Base-by-base conservation (phyloP, 2,888 invertebrate species). In the Parelbella ahira region DNA sequence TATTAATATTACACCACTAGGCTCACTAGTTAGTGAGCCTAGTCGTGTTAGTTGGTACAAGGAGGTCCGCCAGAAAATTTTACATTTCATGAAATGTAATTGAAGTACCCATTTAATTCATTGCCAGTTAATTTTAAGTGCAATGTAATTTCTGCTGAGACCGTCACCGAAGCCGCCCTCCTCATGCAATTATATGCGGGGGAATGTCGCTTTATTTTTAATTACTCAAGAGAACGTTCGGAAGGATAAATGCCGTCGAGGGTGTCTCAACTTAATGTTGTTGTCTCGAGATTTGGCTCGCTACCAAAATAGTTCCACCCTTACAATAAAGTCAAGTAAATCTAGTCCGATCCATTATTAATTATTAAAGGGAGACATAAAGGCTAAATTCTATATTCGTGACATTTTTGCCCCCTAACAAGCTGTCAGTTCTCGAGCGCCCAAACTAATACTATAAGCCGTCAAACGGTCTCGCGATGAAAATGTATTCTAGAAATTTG, bases 211-310 rank as follows among this genome's bases (percentile, higher is more conserved):
- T 28, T 42, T 28, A 28, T 28, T 42, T 41, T 42, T 34, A 42
- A 42, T 42, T 42, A 42, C 42, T 28, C 42, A 13, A 23, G 42
- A 25, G 42, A 34, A 34, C 10, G 34, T 28, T 34, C 27, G 28
- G 15, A 34, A 27, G 34, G 33, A 42, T 42, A 42, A 42, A 42
- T 42, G 21, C 41, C 33, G 27, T 33, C 25, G 34, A 27, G 41
- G 28, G 27, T 33, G 33, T 41, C 41, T 41, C 42, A 42, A 42
- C 28, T 42, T 47, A 49, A 52, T 49, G 52, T 47, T 49, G 42
- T 50, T 52, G 45, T 48, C 48, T 37, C 39, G 43, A 50, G 54
- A 50, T 52, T 52, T 54, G 54, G 54, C 50, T 44, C 49, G 47
- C 42, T 27, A 32, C 54, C 52, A 49, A 37, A 49, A 48, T 50